phyloP scores from a whole-genome alignment of 2,888 invertebrate species.

The Scaptodrosophila latifasciaeformis region DNA sequence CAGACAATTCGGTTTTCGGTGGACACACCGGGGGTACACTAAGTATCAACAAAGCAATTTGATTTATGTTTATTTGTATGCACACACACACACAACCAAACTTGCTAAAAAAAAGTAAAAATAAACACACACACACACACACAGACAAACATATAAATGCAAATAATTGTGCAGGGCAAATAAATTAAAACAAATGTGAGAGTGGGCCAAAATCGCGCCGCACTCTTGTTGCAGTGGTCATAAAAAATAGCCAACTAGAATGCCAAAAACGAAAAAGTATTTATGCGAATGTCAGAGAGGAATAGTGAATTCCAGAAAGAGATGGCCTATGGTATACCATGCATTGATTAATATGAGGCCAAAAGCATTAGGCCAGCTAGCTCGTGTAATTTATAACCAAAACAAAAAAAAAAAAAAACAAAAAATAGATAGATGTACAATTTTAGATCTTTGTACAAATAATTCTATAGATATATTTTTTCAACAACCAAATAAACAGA shows the following conservation, averaged over 20 bases:
- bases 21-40: not conserved
- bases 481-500: no score
- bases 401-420: not conserved
- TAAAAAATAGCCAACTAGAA: conserved; percentile 11
- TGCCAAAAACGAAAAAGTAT: conserved; percentile 29
- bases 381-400: conserved; percentile 50
- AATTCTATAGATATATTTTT: no score
- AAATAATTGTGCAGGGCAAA: conserved; percentile 55
- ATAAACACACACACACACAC: conserved; percentile 2
- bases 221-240: conserved; percentile 17
- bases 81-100: not conserved
- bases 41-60: conserved; percentile 45
- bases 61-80: conserved; percentile 54
- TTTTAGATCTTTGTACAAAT: no score
- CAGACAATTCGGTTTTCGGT: not conserved
- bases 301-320: not conserved
- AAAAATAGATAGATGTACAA: no score
- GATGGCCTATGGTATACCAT: not conserved
- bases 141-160: conserved; percentile 32
- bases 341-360: conserved; percentile 64
- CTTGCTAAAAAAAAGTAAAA: conserved; percentile 23
- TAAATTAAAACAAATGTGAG: conserved; percentile 46
- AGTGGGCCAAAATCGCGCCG: not conserved
- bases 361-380: conserved; percentile 60
- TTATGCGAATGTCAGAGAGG: conserved; percentile 25